Evolutionary conservation across 2,888 invertebrate species (phyloP), one percentile per base, ranked within the genome.

Genomic region (Nesidiocoris tenuis): DNA sequence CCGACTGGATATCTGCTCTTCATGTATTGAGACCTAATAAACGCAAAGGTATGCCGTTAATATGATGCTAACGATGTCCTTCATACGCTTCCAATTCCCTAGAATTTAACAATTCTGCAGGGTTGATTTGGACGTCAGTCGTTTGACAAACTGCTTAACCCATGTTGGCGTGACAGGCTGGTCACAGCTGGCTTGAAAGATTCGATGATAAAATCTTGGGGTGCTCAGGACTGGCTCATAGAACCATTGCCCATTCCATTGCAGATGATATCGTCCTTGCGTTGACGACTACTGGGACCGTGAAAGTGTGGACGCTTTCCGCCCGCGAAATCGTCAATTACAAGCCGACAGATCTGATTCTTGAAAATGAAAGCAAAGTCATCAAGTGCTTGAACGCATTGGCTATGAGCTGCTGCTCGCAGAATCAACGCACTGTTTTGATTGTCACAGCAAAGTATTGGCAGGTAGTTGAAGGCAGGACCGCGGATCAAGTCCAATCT

Each of bases 1-100:
- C 98, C 0, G 98, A 99, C 82, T 99, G 99, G 98, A 96, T 99
- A 81, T 95, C 95, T 78, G 95, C 98, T 63, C 88, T 98, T 80
- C 95, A 96, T 85, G 93, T 98, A 54, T 84, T 91, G 63, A 83
- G 87, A 79, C 90, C 90, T 79, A 86, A 87, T 81, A 88, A 88
- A 83, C 86, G 88, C 84, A 87, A 88, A 85, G 89, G 90, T 90
- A 79, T 82, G 19, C 81, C 88, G 98, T 97, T 85, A 97, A 98
- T 83, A 96, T 98, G 0, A 94, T 98, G 0, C 86, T 98, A 80
- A 98, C 96, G 0, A 89, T 98, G 70, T 96, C 97, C n/a, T n/a
- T n/a, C n/a, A n/a, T n/a, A n/a, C n/a, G n/a, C n/a, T n/a, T n/a
- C n/a, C n/a, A n/a, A n/a, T n/a, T n/a, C n/a, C n/a, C n/a, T n/a